Evolutionary conservation across 2,797 vertebrate species (phyloP), one percentile per base, ranked within the genome.

Genomic region (Leuciscus waleckii): DNA sequence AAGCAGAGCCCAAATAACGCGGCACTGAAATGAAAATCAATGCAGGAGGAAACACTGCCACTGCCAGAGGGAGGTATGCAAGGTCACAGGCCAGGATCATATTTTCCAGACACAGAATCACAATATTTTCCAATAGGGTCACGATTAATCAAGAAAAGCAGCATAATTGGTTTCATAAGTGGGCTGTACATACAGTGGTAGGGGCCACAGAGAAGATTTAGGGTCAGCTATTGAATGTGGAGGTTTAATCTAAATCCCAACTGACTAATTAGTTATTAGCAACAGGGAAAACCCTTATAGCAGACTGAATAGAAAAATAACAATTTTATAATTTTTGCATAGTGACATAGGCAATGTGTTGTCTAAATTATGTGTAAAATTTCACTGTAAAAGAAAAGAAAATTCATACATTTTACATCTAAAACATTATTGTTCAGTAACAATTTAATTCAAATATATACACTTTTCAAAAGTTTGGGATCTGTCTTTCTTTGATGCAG

Each of bases 11-110:
- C 91, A 93, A 93, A 94, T 93, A 93, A 93, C 86, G 77, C 83
- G 71, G 90, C 90, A 89, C 91, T 92, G 92, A 93, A 93, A 94
- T 92, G 90, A 93, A 93, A 93, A 94, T 93, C 94, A 93, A 94
- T 94, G 90, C 91, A 93, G 92, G 93, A 93, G 92, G 90, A 92
- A 89, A 92, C 92, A 93, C 90, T 90, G 90, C 41, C 41, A 49
- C 89, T 92, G 91, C 92, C 93, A 93, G 91, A 91, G 90, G 92
- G 91, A 89, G 89, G 90, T 79, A 89, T 92, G 90, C 93, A 95
- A 94, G 92, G 93, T 94, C 92, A 92, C 87, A 82, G 75, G 37
- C 81, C 82, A 10, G 32, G 89, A 90, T 93, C 91, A 90, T 88
- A 76, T 89, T 92, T 70, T 37, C 39, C 41, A 83, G 65, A 69